These are phyloP conservation scores for Harpegnathos saltator DNA, from an alignment of 1,140 invertebrate species.

Conservation along the genomic window DNA sequence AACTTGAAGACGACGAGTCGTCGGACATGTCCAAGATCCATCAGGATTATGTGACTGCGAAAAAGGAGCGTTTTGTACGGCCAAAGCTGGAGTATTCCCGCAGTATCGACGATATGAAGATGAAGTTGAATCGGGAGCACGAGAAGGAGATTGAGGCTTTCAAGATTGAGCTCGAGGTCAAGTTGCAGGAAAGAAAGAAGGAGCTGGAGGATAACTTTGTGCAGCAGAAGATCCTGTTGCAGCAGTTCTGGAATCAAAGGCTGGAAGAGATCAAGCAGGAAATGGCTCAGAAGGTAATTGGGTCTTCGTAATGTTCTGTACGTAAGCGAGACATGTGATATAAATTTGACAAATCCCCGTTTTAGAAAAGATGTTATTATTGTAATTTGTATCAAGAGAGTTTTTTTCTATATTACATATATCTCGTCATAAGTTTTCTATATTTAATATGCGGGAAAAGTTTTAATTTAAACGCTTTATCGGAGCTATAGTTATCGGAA, in stretches of 20 bases:
- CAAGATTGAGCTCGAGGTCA: constrained; percentile 76
- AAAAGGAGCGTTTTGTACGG: constrained; percentile 36
- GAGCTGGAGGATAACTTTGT: constrained; percentile 84
- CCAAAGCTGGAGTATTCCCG: constrained; percentile 50
- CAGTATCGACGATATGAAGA: constrained; percentile 67
- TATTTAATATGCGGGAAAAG: not conserved
- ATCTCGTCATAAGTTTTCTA: not conserved
- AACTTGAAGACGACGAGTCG: constrained; percentile 77
- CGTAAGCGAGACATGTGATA: not conserved
- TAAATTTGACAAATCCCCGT: not conserved
- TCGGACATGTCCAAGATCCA: constrained; percentile 70
- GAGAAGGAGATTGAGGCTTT: constrained; percentile 73
- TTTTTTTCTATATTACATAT: not conserved
- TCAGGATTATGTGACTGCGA: constrained; percentile 54
- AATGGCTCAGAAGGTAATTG: constrained; percentile 76
- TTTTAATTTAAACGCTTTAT: not conserved
- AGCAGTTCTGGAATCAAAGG: constrained; percentile 82
- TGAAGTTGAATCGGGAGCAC: constrained; percentile 65
- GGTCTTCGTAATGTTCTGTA: not conserved
- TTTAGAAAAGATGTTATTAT: not conserved
- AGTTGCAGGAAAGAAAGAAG: constrained; percentile 81
- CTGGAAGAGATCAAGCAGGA: constrained; percentile 83
- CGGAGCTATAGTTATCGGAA: no score
- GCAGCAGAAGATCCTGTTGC: constrained; percentile 85
- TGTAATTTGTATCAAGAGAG: not conserved